Percentiles rank a stretch among this genome's conserved stretches.
Conservation (phyloP, 2,888 invertebrate genomes). For the Aleiodes leptofemur region DNA sequence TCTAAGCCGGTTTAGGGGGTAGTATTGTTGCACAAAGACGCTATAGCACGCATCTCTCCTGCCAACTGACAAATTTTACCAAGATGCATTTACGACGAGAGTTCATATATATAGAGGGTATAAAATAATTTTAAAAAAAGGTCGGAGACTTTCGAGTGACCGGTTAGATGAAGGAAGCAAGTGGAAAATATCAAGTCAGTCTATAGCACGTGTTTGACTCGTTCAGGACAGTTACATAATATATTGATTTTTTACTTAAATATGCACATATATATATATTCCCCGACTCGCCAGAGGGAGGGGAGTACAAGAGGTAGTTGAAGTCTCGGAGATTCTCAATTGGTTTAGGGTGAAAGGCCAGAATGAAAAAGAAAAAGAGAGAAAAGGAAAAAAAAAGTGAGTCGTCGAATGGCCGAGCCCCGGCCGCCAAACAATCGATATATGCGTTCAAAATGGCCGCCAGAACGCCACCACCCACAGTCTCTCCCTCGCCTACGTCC, state of each 20-base stretch:
- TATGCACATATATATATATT: not conserved
- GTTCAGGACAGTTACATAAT: not conserved
- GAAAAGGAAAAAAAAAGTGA: not conserved
- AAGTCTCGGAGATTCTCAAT: slow-evolving; percentile 28
- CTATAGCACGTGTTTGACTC: slow-evolving; percentile 35
- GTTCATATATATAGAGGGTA: not conserved
- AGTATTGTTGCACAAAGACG: slow-evolving; percentile 46
- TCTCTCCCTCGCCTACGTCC: slow-evolving; percentile 63
- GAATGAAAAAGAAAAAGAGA: slow-evolving; percentile 27
- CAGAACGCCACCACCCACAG: slow-evolving; percentile 69
- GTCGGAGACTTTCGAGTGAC: slow-evolving; percentile 50
- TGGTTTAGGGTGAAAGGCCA: slow-evolving; percentile 32
- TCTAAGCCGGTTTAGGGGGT: slow-evolving; percentile 74
- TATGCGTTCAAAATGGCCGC: slow-evolving; percentile 76
- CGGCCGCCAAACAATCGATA: slow-evolving; percentile 76
- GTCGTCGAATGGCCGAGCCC: slow-evolving; percentile 73
- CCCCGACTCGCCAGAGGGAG: not conserved
- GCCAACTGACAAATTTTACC: slow-evolving; percentile 42
- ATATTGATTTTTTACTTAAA: not conserved
- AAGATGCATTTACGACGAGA: too few species aligned
- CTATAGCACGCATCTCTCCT: slow-evolving; percentile 45
- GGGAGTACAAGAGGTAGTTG: not conserved
- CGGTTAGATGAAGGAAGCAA: slow-evolving; percentile 44
- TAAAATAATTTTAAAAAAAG: slow-evolving; percentile 43
- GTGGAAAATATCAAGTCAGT: slow-evolving; percentile 50